Base-by-base conservation (phyloP, 2,888 invertebrate genomes). In the Mythimna vitellina region DNA sequence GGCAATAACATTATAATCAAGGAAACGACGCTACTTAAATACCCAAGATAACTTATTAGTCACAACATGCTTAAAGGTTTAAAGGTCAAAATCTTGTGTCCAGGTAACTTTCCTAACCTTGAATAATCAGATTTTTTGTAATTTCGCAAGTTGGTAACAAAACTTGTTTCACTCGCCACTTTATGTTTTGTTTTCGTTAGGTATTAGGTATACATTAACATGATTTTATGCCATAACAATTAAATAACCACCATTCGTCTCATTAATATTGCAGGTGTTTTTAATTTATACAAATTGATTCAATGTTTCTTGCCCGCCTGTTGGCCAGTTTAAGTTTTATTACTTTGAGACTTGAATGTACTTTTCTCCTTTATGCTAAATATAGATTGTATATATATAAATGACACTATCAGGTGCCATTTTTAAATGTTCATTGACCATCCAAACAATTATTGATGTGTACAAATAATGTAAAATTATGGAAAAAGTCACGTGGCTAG, bases 271-370 rank as follows among this genome's bases (percentile, higher is more conserved):
- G 90, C 92, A 93, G 92, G 91, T 93, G 92, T 91, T 88, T 83
- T 85, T 89, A 91, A 93, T 92, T 91, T 91, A 93, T 91, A 87
- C 89, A 90, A 91, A 92, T 90, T 73, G 82, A 89, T 90, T 90
- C 86, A 51, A 77, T 71, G 78, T 79, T 76, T 74, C 65, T 77
- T 69, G 74, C 70, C 84, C 12, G 38, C 61, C 32, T 42, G 70
- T 58, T 76, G 77, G 65, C 71, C 70, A 67, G 64, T 83, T 81
- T 80, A 78, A 63, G 76, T 83, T 87, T 81, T 82, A 73, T 75
- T 53, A 46, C 68, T 77, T 22, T 42, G 62, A 68, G 42, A 71
- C 29, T 63, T 63, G 22, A 49, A 65, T 51, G 25, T 76, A 74
- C 78, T 81, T 83, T 86, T 80, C 75, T 77, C 56, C 51, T 68